phyloP scores from a whole-genome alignment of 2,888 invertebrate genomes.

The Cataglyphis livida region DNA sequence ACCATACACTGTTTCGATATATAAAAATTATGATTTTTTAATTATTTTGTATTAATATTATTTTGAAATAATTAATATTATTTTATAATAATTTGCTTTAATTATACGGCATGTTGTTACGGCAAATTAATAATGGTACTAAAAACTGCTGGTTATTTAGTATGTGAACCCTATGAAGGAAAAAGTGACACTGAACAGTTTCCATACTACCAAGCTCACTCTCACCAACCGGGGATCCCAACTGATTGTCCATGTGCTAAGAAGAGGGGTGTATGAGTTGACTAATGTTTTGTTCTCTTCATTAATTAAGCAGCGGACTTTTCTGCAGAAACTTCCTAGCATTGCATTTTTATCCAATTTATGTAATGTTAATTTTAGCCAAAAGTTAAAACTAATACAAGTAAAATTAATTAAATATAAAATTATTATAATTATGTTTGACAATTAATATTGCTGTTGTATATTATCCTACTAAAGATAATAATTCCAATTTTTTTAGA shows the following conservation, averaged over 20 bases:
- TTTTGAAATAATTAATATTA: not conserved
- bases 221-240: slow-evolving; percentile 56
- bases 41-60: not conserved
- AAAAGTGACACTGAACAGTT: slow-evolving; percentile 64
- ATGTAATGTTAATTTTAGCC: not conserved
- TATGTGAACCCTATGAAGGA: slow-evolving; percentile 57
- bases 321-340: not conserved
- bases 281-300: not conserved
- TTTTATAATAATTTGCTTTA: not conserved
- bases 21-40: not conserved
- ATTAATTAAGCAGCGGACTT: not conserved
- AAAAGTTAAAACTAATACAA: not conserved
- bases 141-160: slow-evolving; percentile 4
- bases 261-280: slow-evolving; percentile 56
- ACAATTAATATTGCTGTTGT: not conserved
- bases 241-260: slow-evolving; percentile 43
- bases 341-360: not conserved
- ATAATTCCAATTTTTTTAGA: not conserved
- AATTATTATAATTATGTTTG: not conserved
- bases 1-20: not conserved
- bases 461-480: not conserved
- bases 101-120: not conserved
- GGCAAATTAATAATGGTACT: not conserved
- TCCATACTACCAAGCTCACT: slow-evolving; percentile 46
- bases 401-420: not conserved